phyloP scores from a whole-genome alignment of 2,113 vertebrate genomes.

The Pelodiscus sinensis region DNA sequence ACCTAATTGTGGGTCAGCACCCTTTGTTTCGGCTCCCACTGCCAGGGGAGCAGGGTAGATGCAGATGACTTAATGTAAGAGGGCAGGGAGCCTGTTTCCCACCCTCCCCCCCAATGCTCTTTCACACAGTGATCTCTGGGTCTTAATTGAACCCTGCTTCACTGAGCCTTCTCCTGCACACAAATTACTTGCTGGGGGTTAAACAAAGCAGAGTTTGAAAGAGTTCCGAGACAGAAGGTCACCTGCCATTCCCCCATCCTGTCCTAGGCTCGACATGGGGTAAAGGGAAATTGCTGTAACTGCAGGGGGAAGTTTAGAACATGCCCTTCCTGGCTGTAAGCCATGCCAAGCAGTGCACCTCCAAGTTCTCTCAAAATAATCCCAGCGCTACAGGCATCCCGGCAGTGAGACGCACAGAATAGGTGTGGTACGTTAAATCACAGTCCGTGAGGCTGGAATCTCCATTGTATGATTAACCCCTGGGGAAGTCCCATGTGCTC shows the following conservation, averaged over 20 bases:
- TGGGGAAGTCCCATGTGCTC: not conserved
- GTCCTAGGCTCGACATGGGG: no score
- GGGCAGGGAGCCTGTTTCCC: not conserved
- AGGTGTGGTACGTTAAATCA: not conserved
- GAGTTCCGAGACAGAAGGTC: not conserved
- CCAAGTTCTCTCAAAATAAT: not conserved
- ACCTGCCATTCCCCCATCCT: not conserved
- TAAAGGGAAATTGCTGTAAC: not conserved
- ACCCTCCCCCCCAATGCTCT: not conserved
- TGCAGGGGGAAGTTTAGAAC: no score
- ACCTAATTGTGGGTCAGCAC: not conserved
- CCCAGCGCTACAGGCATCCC: not conserved
- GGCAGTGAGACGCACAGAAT: no score
- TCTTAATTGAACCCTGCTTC: not conserved
- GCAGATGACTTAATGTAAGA: fast-evolving
- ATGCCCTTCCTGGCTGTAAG: not conserved
- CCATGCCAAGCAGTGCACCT: not conserved
- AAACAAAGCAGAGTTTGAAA: not conserved
- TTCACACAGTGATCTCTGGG: not conserved
- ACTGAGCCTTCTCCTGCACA: not conserved
- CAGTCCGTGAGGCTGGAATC: not conserved
- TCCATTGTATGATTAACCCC: not conserved
- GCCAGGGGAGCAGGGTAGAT: not conserved
- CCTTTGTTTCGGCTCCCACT: not conserved
- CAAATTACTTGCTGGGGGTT: not conserved